Evolutionary conservation across 1,140 invertebrate species (phyloP), one percentile per base, ranked within the genome.

Genomic region (Hyles euphorbiae): DNA sequence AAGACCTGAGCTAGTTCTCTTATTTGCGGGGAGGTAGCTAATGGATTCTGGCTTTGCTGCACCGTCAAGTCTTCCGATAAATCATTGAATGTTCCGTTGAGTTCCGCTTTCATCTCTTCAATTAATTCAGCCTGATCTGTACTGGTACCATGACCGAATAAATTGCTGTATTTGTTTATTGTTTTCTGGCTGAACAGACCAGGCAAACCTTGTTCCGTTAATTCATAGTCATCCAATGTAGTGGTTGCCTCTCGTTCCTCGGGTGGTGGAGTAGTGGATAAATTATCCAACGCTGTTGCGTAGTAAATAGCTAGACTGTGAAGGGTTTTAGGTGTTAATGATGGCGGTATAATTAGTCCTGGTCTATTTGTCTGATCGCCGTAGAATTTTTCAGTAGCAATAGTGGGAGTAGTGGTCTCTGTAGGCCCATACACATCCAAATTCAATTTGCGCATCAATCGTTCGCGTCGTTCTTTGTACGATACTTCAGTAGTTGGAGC

Each of bases 1-100:
- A 96, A 96, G 1, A 96, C 94, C 84, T 95, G 93, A 2, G 95
- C 95, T 2, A 96, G 79, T 83, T 95, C 93, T 48, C 95, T 89
- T 0, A 95, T 91, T 73, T 94, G 92, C 0, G 93, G 93, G 22
- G 91, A 91, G 3, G 89, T 88, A 9, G 90, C 89, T 3, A 92
- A 58, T 3, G 91, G 90, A 46, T 91, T 91, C 56, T 91, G 91
- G 62, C 92, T 93, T 69, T 93, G 92, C 60, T 92, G 91, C 11
- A 90, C 72, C 33, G 92, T 89, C 44, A 94, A 76, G 72, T 93
- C 92, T 58, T 93, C 91, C 3, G 72, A 80, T 32, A 89, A 75
- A 62, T 92, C 89, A 49, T 85, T 87, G 53, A 89, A 85, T n/a
- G 86, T 81, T 71, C 84, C 69, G 74, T 83, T 80, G 61, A 83